phyloP scores from a whole-genome alignment of 2,888 invertebrate genomes.

The Hybos culiciformis region DNA sequence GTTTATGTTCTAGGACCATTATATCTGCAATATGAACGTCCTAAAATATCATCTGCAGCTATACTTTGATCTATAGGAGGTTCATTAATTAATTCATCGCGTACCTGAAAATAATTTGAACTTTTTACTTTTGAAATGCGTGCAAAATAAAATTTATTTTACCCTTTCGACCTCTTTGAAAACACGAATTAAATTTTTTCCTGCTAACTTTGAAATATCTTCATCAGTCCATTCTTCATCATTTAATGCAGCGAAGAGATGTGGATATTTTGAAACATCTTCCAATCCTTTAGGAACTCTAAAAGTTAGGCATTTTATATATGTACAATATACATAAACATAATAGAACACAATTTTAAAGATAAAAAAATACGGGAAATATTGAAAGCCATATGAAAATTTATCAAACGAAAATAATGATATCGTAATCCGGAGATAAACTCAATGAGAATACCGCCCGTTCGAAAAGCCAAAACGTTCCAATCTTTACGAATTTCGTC shows the following conservation, averaged over 20 bases:
- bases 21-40: slow-evolving; percentile 43
- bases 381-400: slow-evolving; percentile 5
- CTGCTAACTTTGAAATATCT: slow-evolving; percentile 70
- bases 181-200: slow-evolving; percentile 70
- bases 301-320: too few species aligned
- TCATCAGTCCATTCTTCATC: slow-evolving; percentile 71
- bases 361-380: not conserved
- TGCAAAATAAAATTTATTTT: slow-evolving; percentile 27
- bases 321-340: not conserved
- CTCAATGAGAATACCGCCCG: not conserved
- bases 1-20: slow-evolving; percentile 36
- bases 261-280: slow-evolving; percentile 75
- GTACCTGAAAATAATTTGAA: slow-evolving; percentile 21
- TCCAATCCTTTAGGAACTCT: slow-evolving; percentile 60
- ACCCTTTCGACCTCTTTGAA: slow-evolving; percentile 64
- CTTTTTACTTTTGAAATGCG: not conserved
- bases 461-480: too few species aligned
- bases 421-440: not conserved
- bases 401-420: slow-evolving; percentile 5
- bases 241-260: slow-evolving; percentile 64
- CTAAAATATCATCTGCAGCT: slow-evolving; percentile 43
- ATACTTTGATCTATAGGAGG: slow-evolving; percentile 45
- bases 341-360: not conserved
- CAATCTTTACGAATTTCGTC: too few species aligned
- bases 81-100: slow-evolving; percentile 42